Evolutionary conservation across 1,140 invertebrate genomes (phyloP), one percentile per base, ranked within the genome.

Genomic region (Brachionus sp.): DNA sequence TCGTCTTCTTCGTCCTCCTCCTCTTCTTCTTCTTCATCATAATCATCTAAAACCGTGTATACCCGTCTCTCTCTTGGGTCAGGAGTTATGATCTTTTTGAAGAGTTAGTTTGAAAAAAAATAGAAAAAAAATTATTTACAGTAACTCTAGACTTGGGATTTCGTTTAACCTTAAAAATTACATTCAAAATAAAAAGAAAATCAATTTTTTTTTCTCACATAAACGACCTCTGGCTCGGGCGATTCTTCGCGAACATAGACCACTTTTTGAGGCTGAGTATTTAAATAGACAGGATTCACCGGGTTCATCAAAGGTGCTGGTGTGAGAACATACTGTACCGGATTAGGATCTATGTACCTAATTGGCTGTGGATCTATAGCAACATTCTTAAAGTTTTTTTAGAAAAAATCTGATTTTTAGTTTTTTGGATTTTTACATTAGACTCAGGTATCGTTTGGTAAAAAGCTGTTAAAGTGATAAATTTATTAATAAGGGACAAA

Each of bases 381-480:
- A 37, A 37, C 9, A 70, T 70, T 70, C 66, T 70, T 70, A 16
- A 70, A 19, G 16, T 37, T 37, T 42, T n/a, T 7, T 70, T 70
- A 19, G 16, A 35, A 9, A 53, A 0, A 13, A n/a, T 10, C 29
- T n/a, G 39, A 29, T 53, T 50, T 50, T 35, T 78, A 9, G 16
- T 53, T 53, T n/a, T 50, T 23, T 46, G 2, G n/a, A 3, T 44
- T 13, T 7, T 78, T 78, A 78, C 75, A 29, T 33, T 33, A 35
- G 75, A 33, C 10, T 78, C 75, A 16, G 75, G 75, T 16, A 57
- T 62, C 5, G 75, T 78, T 78, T 78, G 75, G 35, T 78, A 78
- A 50, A 78, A 78, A 35, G 42, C 75, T 78, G 42, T 29, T 23
- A 12, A 78, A 4, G 6, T 39, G 6, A 39, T 16, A 70, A 70